phyloP scores from a whole-genome alignment of 2,888 invertebrate species.

The Sesamia inferens region DNA sequence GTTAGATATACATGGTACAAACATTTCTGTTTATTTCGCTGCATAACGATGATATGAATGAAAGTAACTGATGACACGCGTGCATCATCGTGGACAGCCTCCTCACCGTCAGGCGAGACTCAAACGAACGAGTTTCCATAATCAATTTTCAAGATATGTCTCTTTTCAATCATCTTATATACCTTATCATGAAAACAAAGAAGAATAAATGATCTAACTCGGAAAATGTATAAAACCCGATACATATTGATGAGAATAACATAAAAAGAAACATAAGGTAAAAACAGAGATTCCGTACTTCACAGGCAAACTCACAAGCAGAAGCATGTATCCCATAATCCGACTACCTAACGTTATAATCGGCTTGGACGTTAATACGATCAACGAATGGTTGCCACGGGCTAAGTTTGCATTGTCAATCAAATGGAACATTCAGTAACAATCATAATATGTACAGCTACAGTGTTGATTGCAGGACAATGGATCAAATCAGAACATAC shows the following conservation, averaged over 20 bases:
- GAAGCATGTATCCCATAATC: conserved; percentile 37
- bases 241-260: neutral
- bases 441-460: conserved; percentile 28
- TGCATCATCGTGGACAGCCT: neutral
- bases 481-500: conserved; percentile 43
- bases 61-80: neutral
- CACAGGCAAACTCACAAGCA: neutral
- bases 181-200: neutral
- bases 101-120: neutral
- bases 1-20: neutral
- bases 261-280: neutral
- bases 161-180: neutral
- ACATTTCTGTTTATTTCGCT: neutral
- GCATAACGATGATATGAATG: no score
- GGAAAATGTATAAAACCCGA: neutral
- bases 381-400: conserved; percentile 46
- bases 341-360: conserved; percentile 38
- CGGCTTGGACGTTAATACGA: conserved; percentile 51
- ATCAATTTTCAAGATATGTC: neutral
- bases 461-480: conserved; percentile 42
- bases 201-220: neutral
- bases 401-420: conserved; percentile 54
- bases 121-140: neutral
- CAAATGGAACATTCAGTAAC: conserved; percentile 32
- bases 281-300: neutral